These are phyloP conservation scores for Dicyrtoma fusca DNA, from an alignment of 2,888 invertebrate species.

Conservation along the genomic window DNA sequence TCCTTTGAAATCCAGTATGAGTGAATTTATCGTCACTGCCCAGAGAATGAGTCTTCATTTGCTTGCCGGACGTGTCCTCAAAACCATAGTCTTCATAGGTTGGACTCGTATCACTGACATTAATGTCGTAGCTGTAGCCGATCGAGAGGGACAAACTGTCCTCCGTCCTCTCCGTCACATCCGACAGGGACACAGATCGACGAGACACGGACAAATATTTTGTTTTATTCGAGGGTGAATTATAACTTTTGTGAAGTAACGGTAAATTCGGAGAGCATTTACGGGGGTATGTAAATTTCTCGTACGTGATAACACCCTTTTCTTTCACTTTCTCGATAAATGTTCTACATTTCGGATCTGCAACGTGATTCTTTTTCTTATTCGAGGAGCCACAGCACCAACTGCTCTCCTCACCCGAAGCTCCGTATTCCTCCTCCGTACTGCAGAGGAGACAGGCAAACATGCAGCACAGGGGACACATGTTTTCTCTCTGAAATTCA, in stretches of 20 bases:
- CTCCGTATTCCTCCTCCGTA: neutral
- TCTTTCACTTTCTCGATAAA: conserved; percentile 16
- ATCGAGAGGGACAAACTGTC: conserved; percentile 11
- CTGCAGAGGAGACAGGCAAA: neutral
- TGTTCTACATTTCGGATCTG: neutral
- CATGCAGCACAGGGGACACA: conserved; percentile 15
- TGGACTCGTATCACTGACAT: neutral
- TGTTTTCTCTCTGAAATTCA: neutral
- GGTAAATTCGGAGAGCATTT: neutral
- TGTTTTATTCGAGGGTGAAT: too few relatives aligned
- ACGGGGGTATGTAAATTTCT: neutral
- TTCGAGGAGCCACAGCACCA: neutral
- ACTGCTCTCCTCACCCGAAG: neutral
- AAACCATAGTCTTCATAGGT: too few relatives aligned
- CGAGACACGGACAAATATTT: conserved; percentile 11
- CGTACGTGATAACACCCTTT: conserved; percentile 11
- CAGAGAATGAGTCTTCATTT: too few relatives aligned
- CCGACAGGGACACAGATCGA: neutral
- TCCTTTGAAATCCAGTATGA: too few relatives aligned
- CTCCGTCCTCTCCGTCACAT: conserved; percentile 17
- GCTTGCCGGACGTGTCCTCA: too few relatives aligned
- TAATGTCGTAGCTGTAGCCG: neutral
- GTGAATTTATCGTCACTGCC: too few relatives aligned
- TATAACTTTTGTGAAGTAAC: conserved; percentile 3
- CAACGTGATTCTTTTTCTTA: too few relatives aligned